These are phyloP conservation scores for Isotomurus palustris DNA, from an alignment of 2,888 invertebrate species.

Conservation along the genomic window DNA sequence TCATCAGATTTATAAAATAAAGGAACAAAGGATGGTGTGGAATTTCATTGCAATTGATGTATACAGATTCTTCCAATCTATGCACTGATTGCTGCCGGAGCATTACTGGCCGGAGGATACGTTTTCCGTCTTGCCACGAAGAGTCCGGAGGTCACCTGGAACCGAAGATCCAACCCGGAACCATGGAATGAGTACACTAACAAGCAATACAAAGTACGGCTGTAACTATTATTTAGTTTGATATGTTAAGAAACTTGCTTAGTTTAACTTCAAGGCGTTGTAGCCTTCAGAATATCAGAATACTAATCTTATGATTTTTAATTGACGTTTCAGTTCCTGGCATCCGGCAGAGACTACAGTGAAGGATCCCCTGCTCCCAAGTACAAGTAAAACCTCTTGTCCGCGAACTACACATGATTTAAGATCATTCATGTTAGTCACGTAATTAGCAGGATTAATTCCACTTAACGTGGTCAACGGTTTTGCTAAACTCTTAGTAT, in stretches of 20 bases:
- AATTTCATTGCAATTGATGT: not conserved
- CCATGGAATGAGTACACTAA: slow-evolving; percentile 39
- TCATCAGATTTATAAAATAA: not conserved
- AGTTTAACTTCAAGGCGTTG: not conserved
- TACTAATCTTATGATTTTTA: not conserved
- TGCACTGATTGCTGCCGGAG: slow-evolving; percentile 29
- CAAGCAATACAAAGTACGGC: slow-evolving; percentile 40
- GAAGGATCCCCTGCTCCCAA: slow-evolving; percentile 35
- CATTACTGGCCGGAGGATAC: slow-evolving; percentile 23
- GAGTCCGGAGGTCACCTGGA: slow-evolving; percentile 37
- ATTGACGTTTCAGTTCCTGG: slow-evolving; percentile 22
- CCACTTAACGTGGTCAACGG: too few relatives aligned
- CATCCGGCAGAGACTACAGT: slow-evolving; percentile 34
- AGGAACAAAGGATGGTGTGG: not conserved
- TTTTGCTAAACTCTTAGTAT: too few relatives aligned
- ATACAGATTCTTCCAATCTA: slow-evolving; percentile 43
- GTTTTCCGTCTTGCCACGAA: slow-evolving; percentile 25
- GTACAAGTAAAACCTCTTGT: slow-evolving; percentile 29
- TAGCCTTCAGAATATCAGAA: not conserved
- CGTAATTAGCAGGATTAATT: too few relatives aligned
- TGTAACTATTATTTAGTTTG: not conserved
- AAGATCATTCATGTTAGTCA: too few relatives aligned
- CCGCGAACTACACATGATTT: too few relatives aligned
- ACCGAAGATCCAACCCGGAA: slow-evolving; percentile 29
- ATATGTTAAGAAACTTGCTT: not conserved